Conservation (phyloP, 2,113 vertebrate species). For the Pagrus major region DNA sequence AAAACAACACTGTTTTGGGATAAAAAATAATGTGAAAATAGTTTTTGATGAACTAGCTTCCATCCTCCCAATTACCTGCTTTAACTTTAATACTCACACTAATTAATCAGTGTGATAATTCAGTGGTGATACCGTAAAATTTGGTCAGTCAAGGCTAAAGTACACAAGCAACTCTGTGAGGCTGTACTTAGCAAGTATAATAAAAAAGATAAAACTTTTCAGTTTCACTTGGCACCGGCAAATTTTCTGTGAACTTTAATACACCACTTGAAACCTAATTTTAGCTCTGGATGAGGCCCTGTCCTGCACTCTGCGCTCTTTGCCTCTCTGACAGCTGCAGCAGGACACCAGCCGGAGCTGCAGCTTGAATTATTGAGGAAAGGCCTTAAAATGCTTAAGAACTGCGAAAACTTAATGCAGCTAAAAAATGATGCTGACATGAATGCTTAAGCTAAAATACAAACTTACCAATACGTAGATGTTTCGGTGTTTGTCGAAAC, state of each 20-base stretch:
- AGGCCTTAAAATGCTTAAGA: slow-evolving; percentile 34
- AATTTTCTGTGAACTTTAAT: slow-evolving; percentile 15
- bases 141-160: background rate
- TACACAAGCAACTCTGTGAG: background rate
- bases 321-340: slow-evolving; percentile 47
- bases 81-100: background rate
- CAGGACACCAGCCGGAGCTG: slow-evolving; percentile 36
- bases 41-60: background rate
- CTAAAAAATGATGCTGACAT: background rate
- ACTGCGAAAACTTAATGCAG: background rate
- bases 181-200: too few relatives aligned
- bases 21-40: background rate
- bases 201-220: background rate
- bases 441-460: background rate
- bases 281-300: slow-evolving; percentile 27
- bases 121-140: too few relatives aligned
- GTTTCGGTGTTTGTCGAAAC: background rate
- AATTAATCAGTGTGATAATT: background rate
- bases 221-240: slow-evolving; percentile 19
- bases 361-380: slow-evolving; percentile 61
- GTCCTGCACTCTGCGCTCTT: slow-evolving; percentile 39
- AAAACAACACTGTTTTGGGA: too few relatives aligned
- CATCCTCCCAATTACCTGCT: background rate
- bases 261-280: slow-evolving; percentile 32
- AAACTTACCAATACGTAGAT: background rate